phyloP scores from a whole-genome alignment of 2,888 invertebrate species.

The Leptothorax acervorum region DNA sequence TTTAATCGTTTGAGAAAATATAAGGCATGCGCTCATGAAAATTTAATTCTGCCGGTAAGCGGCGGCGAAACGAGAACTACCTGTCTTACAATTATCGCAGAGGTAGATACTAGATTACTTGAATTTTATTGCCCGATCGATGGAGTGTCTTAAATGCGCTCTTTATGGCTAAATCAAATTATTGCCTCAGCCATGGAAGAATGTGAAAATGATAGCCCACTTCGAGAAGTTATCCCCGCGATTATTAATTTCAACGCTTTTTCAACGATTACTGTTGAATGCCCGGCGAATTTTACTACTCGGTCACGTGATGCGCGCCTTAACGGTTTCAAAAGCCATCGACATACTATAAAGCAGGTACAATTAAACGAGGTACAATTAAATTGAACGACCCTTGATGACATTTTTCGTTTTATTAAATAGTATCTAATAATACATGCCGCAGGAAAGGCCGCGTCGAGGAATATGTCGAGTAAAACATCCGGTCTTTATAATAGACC shows the following conservation, averaged over 20 bases:
- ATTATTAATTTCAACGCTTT: constrained; percentile 8
- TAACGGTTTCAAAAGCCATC: background rate
- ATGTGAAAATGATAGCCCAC: constrained; percentile 14
- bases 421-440: background rate
- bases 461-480: background rate
- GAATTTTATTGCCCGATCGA: constrained; percentile 25
- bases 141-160: background rate
- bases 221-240: background rate
- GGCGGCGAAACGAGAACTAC: background rate
- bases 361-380: background rate
- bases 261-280: background rate
- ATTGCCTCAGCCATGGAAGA: background rate
- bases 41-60: constrained; percentile 52
- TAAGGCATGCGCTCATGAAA: constrained; percentile 52
- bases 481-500: background rate
- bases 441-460: background rate
- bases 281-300: background rate
- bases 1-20: constrained; percentile 12
- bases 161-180: constrained; percentile 19
- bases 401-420: background rate
- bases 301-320: background rate
- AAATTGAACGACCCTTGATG: background rate
- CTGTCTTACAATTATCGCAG: constrained; percentile 16
- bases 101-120: background rate
- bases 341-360: background rate